Percentiles rank a stretch among this genome's conserved stretches.
These are phyloP conservation scores for Mionectes olivaceus DNA, from an alignment of 2,797 vertebrate species.

Conservation along the genomic window DNA sequence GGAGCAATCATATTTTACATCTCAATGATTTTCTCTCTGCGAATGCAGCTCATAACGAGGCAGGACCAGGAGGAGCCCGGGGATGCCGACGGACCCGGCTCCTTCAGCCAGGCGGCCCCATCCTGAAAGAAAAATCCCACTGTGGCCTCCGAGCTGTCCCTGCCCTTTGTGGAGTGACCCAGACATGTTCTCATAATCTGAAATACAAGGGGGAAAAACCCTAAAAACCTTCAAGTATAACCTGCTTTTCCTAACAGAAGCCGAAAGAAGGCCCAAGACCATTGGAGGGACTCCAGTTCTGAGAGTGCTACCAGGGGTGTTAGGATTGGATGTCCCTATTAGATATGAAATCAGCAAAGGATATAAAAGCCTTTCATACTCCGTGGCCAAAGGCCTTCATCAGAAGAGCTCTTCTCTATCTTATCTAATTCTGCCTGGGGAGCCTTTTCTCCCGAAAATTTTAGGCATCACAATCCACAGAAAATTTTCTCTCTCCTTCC, in stretches of 20 bases:
- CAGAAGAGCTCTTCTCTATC: too few species aligned
- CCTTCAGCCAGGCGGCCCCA: fast-evolving
- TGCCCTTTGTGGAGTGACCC: not conserved
- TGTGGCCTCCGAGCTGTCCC: fast-evolving
- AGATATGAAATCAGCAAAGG: too few species aligned
- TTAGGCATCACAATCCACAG: not conserved
- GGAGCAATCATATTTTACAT: not conserved
- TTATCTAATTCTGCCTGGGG: too few species aligned
- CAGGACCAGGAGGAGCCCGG: not conserved
- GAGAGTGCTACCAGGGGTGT: too few species aligned
- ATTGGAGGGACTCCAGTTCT: too few species aligned
- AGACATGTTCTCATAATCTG: not conserved
- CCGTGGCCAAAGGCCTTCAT: too few species aligned
- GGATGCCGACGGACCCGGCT: fast-evolving
- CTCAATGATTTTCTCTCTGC: not conserved
- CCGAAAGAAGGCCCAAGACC: not conserved
- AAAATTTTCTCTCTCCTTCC: not conserved
- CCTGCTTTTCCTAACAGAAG: not conserved
- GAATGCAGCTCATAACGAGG: not conserved
- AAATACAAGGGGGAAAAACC: not conserved
- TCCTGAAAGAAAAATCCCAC: not conserved
- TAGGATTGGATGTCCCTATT: too few species aligned
- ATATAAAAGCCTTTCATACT: too few species aligned
- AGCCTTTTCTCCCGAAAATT: too few species aligned
- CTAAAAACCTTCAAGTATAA: not conserved